Evolutionary conservation across 2,797 vertebrate species (phyloP).

Genomic region (Cichlasoma orientale): DNA sequence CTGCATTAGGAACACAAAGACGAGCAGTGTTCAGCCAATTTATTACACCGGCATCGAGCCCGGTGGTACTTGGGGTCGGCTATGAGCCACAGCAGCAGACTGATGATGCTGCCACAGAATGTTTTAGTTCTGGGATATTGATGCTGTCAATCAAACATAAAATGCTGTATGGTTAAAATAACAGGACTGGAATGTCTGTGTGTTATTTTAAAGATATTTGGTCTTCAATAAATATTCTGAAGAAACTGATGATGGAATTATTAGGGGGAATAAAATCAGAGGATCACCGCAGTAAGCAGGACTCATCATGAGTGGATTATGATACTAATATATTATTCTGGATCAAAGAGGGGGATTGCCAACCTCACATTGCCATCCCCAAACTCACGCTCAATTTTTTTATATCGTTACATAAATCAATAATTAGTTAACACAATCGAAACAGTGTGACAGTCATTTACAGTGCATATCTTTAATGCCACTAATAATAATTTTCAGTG

Average conservation of each 20-base stretch:
- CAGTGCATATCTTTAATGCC: not conserved
- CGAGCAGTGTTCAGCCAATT: not conserved
- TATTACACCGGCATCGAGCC: not conserved
- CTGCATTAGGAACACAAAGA: not conserved
- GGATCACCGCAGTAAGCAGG: not conserved
- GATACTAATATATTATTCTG: not conserved
- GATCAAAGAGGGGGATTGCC: not conserved
- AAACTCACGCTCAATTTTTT: accelerated
- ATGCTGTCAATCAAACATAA: not conserved
- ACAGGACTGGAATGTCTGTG: not conserved
- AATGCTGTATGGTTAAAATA: not conserved
- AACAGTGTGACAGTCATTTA: not conserved
- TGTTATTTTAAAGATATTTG: not conserved
- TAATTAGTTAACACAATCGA: not conserved
- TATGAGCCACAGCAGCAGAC: not conserved
- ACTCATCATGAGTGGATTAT: not conserved
- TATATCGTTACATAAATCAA: not conserved
- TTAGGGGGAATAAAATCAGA: not conserved
- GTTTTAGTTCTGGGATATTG: not conserved
- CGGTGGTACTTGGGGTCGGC: not conserved
- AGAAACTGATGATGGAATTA: not conserved
- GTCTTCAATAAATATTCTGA: not conserved
- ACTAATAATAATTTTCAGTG: not conserved
- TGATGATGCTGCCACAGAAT: not conserved
- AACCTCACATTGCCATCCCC: not conserved